Evolutionary conservation across 2,113 vertebrate species (phyloP), one percentile per base, ranked within the genome.

Genomic region (Clarias gariepinus): DNA sequence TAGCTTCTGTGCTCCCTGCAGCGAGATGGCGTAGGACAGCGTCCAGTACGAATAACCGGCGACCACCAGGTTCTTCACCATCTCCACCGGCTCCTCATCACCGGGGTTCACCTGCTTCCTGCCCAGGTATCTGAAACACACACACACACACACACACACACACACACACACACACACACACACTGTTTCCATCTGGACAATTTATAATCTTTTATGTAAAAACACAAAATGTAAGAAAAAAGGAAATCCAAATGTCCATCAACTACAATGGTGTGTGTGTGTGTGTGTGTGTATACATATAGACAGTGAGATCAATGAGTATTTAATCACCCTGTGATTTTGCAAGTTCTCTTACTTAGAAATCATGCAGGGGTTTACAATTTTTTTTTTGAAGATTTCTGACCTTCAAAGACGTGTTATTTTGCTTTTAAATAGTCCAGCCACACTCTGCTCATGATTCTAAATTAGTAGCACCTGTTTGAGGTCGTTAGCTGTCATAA

Each of bases 21-120:
- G 93, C 18, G 97, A 98, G 93, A 99, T 96, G 91, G 93, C 91
- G 0, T 99, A 99, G 0, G 98, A 98, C 90, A 99, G 93, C 0
- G 98, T 99, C 98, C 98, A 99, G 88, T 98, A 97, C 0, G 98
- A 99, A 89, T 98, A 99, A 47, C 93, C 95, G 0, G 96, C 97
- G 77, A 95, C 91, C 89, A 99, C 97, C 82, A 99, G 93, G 91
- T 96, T 96, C 0, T 64, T 92, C 74, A 99, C 90, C 0, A 95
- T 94, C 84, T 96, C 93, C 94, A 99, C 96, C 0, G 91, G 85
- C 1, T 81, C 92, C 89, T 99, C 97, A 0, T 96, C 93, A 18
- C 93, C 95, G 0, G 94, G 94, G 0, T 96, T 98, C 91, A 99
- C 97, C 91, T 98, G 96, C 91, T 99, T 99, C 90, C 98, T 96